phyloP scores from a whole-genome alignment of 2,888 invertebrate species.

The Archips crataeganus region DNA sequence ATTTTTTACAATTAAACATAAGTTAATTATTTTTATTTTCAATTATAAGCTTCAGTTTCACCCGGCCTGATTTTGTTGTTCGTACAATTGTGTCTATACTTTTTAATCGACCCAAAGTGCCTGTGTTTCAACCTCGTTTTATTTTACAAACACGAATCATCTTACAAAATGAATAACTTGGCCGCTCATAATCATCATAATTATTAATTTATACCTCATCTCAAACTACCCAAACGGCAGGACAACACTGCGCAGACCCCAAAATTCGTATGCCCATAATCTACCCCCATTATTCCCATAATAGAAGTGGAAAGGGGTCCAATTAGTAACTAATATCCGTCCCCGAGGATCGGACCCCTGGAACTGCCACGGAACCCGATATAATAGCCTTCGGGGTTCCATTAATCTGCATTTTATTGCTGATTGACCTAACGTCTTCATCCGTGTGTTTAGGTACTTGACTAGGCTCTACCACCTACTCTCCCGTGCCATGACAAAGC shows the following conservation, averaged over 20 bases:
- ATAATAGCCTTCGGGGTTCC: slow-evolving; percentile 38
- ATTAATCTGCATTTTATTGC: slow-evolving; percentile 43
- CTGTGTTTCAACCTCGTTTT: too few relatives aligned
- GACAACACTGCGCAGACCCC: slow-evolving; percentile 7
- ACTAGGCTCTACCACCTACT: not conserved
- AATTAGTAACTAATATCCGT: slow-evolving; percentile 43
- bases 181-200: not conserved
- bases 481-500: too few relatives aligned
- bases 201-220: slow-evolving; percentile 20
- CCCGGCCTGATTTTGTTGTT: too few relatives aligned
- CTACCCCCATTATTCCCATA: slow-evolving; percentile 40
- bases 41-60: too few relatives aligned
- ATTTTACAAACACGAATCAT: too few relatives aligned
- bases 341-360: slow-evolving; percentile 37
- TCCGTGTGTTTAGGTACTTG: slow-evolving; percentile 6
- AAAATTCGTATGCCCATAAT: slow-evolving; percentile 38
- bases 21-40: too few relatives aligned
- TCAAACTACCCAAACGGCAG: slow-evolving; percentile 5
- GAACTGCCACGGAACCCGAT: slow-evolving; percentile 36
- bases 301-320: slow-evolving; percentile 41
- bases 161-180: too few relatives aligned
- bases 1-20: too few relatives aligned
- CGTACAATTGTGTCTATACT: too few relatives aligned
- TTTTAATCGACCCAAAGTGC: too few relatives aligned
- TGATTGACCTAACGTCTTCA: slow-evolving; percentile 40